Percentiles rank a stretch among this genome's conserved stretches.
These are phyloP conservation scores for Zosterops lateralis DNA, from an alignment of 2,113 vertebrate species.

Conservation along the genomic window DNA sequence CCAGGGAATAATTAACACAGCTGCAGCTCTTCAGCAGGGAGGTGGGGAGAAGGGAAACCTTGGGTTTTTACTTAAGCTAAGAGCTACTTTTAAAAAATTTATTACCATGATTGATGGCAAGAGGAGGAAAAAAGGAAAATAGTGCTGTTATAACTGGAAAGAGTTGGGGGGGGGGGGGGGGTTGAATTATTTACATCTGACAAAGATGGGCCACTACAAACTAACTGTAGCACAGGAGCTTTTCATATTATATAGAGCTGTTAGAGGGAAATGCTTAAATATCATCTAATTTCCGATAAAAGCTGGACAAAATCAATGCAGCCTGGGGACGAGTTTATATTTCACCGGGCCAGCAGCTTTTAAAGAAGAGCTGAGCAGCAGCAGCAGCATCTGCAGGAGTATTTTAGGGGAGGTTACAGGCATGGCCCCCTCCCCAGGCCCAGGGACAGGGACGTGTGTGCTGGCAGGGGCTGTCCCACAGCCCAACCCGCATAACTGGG, in stretches of 20 bases:
- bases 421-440: fast-evolving
- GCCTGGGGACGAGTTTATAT: fast-evolving
- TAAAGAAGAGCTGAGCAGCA: background rate
- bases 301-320: background rate
- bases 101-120: background rate
- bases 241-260: background rate
- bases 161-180: background rate
- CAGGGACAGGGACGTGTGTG: fast-evolving
- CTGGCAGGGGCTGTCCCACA: background rate
- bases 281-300: conserved; percentile 11
- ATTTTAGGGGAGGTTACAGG: background rate
- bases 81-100: background rate
- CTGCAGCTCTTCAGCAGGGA: background rate
- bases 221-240: background rate
- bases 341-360: background rate
- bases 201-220: background rate
- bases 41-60: background rate
- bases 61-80: background rate
- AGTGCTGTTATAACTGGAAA: background rate
- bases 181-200: background rate
- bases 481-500: background rate
- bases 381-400: background rate
- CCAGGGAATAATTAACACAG: background rate
- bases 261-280: conserved; percentile 14
- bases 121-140: fast-evolving